Percentiles rank a stretch among this genome's conserved stretches.
Conservation (phyloP, 53 echinoderm and acorn worm genomes). For the Arbacia lixula region DNA sequence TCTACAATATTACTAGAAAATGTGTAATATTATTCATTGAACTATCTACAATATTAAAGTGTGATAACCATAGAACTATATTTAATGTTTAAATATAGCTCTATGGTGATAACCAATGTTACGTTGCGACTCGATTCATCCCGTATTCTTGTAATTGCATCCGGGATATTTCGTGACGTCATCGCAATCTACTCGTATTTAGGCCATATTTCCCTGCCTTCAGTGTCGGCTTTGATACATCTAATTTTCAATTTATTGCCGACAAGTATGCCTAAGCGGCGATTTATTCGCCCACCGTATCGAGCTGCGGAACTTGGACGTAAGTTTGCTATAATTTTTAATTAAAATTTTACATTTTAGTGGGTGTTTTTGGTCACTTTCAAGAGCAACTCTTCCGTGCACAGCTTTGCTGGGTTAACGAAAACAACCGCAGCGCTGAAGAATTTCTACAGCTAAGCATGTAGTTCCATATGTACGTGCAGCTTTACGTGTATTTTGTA, state of each 20-base stretch:
- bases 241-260: not conserved
- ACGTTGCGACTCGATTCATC: too few species aligned
- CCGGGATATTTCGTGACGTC: not conserved
- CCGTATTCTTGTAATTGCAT: too few species aligned
- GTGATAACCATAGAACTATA: too few species aligned
- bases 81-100: too few species aligned
- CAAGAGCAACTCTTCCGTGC: too few species aligned
- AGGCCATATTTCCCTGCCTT: not conserved
- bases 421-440: constrained; percentile 7
- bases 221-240: not conserved
- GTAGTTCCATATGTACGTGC: constrained; percentile 17
- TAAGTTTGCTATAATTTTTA: not conserved
- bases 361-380: too few species aligned
- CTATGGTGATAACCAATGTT: too few species aligned
- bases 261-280: constrained; percentile 16
- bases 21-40: too few species aligned
- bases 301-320: not conserved
- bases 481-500: not conserved
- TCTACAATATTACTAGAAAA: too few species aligned
- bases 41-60: too few species aligned
- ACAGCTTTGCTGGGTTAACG: too few species aligned
- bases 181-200: not conserved
- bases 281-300: constrained; percentile 24
- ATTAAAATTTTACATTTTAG: not conserved
- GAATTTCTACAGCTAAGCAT: not conserved